A percentile compares a stretch with the other conserved stretches of the same genome.
Evolutionary conservation across 2,888 invertebrate species (phyloP).

Genomic region (Tiliacea aurago): DNA sequence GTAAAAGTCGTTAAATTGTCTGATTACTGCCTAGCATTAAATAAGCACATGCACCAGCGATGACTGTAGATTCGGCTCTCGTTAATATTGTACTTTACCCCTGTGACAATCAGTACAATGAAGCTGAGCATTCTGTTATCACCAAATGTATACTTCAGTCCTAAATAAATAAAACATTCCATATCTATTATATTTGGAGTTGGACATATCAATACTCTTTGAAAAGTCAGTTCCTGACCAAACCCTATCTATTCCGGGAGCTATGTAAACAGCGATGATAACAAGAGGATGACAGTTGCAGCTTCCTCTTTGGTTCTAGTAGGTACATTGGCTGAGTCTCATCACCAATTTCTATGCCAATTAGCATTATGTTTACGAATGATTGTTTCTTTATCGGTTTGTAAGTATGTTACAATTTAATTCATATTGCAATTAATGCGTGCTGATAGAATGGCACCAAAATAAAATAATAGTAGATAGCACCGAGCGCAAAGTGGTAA

Average conservation of each 20-base stretch:
- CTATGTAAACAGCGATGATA: not conserved
- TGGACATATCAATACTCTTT: not conserved
- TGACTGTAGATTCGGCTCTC: conserved; percentile 19
- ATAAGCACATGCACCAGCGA: conserved; percentile 18
- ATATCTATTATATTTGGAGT: not conserved
- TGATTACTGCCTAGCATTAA: conserved; percentile 33
- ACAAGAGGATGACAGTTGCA: not conserved
- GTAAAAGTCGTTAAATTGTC: conserved; percentile 16
- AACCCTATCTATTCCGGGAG: not conserved
- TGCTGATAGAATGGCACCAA: not conserved
- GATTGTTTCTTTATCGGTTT: not conserved
- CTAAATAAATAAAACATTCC: not conserved
- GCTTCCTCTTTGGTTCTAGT: not conserved
- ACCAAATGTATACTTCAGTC: not conserved
- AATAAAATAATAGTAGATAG: too few species aligned
- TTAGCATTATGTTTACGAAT: not conserved
- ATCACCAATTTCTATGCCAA: not conserved
- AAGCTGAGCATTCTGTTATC: conserved; percentile 12
- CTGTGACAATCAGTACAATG: conserved; percentile 20
- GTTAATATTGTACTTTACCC: conserved; percentile 40
- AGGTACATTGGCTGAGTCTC: not conserved
- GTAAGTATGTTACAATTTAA: not conserved
- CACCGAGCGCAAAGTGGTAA: too few species aligned
- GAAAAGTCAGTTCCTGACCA: not conserved
- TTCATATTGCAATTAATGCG: not conserved